Percentiles rank a stretch among this genome's conserved stretches.
phyloP scores from a whole-genome alignment of 2,113 vertebrate species.

The Tichodroma muraria region DNA sequence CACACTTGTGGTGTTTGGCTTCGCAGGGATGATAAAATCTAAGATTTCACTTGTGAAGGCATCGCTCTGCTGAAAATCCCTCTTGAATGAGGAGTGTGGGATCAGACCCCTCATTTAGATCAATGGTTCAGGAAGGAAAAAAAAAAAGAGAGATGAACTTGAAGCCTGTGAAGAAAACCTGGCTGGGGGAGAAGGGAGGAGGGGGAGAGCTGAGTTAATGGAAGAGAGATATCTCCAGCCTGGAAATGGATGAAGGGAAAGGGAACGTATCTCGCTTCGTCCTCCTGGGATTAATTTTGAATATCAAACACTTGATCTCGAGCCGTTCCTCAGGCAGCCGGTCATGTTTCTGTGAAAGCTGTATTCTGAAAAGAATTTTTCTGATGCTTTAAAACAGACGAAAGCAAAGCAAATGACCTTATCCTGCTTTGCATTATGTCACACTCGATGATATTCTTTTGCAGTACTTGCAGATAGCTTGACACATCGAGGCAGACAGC shows the following conservation, averaged over 20 bases:
- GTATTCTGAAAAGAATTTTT: conserved; percentile 34
- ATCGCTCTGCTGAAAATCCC: background rate
- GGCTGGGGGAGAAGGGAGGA: background rate
- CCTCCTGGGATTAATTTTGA: conserved; percentile 40
- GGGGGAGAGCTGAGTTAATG: background rate
- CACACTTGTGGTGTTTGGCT: background rate
- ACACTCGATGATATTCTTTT: conserved; percentile 25
- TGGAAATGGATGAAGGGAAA: conserved; percentile 24
- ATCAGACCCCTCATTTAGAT: conserved; percentile 2
- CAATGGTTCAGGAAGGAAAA: background rate
- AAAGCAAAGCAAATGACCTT: conserved; percentile 57
- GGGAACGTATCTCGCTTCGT: background rate
- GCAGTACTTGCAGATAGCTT: conserved; percentile 24
- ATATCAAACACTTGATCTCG: conserved; percentile 31
- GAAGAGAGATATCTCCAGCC: conserved; percentile 35
- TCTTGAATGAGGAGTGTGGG: background rate
- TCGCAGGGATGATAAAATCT: background rate
- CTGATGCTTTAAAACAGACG: conserved; percentile 21
- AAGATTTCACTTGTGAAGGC: background rate
- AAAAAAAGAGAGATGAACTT: background rate
- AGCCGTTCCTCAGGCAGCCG: background rate
- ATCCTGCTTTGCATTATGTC: conserved; percentile 38
- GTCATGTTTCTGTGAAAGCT: conserved; percentile 40
- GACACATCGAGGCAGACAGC: conserved; percentile 57
- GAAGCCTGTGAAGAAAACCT: background rate